These are phyloP conservation scores for Hypsopygia costalis DNA, from an alignment of 2,888 invertebrate species.

Conservation along the genomic window DNA sequence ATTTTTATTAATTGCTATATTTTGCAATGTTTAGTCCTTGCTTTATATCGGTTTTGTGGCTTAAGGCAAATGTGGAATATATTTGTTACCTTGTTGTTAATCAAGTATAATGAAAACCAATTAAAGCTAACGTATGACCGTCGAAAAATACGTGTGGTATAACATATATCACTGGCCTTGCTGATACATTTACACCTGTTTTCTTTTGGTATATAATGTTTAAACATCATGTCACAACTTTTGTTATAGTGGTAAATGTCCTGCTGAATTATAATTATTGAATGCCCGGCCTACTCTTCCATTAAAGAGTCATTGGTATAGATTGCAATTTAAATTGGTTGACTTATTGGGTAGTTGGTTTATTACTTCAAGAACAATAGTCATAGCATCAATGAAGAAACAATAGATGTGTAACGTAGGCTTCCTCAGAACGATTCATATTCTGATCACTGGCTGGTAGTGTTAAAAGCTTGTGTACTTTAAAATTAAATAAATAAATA, in stretches of 20 bases:
- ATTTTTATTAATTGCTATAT: conserved; percentile 18
- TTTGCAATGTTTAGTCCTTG: conserved; percentile 29
- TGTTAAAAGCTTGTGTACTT: not conserved
- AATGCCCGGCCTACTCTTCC: conserved; percentile 9
- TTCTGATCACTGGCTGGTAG: conserved; percentile 32
- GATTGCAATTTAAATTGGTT: conserved; percentile 4
- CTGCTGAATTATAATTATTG: not conserved
- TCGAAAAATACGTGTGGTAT: conserved; percentile 22
- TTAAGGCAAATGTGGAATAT: conserved; percentile 21
- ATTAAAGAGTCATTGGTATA: conserved; percentile 16
- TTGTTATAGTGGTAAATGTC: not conserved
- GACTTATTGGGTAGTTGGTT: conserved; percentile 3
- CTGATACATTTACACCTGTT: conserved; percentile 15
- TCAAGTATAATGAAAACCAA: conserved; percentile 50
- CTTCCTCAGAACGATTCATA: conserved; percentile 12
- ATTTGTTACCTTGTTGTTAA: conserved; percentile 34
- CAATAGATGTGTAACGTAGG: conserved; percentile 25
- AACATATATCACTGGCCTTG: conserved; percentile 22
- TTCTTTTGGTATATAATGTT: not conserved
- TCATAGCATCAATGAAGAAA: conserved; percentile 28
- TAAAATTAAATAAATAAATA: not conserved
- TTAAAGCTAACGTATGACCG: conserved; percentile 32
- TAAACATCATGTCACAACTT: not conserved
- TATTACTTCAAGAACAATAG: conserved; percentile 23
- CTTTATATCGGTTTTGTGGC: conserved; percentile 5